phyloP scores from a whole-genome alignment of 2,888 invertebrate species.

The Acanthosepion esculentum region DNA sequence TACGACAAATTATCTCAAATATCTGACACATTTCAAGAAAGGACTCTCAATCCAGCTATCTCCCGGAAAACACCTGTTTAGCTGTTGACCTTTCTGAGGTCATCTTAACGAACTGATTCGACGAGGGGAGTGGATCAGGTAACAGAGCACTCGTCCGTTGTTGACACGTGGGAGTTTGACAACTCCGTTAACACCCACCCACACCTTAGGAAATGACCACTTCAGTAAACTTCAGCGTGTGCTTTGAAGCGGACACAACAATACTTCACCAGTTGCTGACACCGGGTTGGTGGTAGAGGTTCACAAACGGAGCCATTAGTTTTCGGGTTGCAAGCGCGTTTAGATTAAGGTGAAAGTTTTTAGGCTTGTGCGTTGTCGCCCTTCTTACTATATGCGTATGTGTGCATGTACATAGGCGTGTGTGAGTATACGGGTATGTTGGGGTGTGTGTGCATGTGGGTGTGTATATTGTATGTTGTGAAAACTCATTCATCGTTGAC shows the following conservation, averaged over 20 bases:
- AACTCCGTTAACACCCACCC: neutral
- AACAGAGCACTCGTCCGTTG: neutral
- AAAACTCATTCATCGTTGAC: too few relatives aligned
- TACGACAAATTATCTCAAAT: neutral
- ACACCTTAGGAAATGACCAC: neutral
- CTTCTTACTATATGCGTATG: too few relatives aligned
- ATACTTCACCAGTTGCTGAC: neutral
- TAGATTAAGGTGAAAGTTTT: neutral
- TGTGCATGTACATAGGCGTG: too few relatives aligned
- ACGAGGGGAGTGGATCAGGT: neutral
- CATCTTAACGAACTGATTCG: conserved; percentile 22
- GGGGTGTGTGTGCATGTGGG: too few relatives aligned
- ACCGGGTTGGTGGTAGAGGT: neutral
- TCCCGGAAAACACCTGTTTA: neutral
- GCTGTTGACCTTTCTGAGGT: neutral
- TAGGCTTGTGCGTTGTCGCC: too few relatives aligned
- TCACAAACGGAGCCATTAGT: neutral
- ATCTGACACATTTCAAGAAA: conserved; percentile 33
- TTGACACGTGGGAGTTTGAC: neutral
- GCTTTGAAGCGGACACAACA: neutral
- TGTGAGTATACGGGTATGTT: too few relatives aligned
- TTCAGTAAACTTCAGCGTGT: neutral
- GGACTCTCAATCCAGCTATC: neutral
- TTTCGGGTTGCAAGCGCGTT: neutral
- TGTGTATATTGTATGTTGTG: too few relatives aligned